Percentiles rank a stretch among this genome's conserved stretches.
Conservation (phyloP, 2,113 vertebrate genomes). For the Hucho hucho region DNA sequence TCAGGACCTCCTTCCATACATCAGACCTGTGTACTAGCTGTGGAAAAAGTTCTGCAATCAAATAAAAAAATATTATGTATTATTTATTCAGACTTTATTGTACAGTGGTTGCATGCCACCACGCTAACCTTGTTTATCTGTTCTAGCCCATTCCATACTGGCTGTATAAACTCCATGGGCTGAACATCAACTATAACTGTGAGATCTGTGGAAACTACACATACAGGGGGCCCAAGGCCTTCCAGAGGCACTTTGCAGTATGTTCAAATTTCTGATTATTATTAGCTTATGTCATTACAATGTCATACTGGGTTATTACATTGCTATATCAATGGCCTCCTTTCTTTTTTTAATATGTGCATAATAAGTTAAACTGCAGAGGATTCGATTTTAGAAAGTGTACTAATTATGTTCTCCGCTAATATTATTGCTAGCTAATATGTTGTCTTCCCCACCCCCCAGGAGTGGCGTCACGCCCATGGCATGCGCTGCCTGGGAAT, state of each 20-base stretch:
- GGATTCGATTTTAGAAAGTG: too few species aligned
- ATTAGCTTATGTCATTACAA: too few species aligned
- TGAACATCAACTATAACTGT: slow-evolving; percentile 99
- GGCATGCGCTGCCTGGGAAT: slow-evolving; percentile 97
- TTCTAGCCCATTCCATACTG: slow-evolving; percentile 94
- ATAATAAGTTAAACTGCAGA: too few species aligned
- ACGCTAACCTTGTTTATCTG: background rate
- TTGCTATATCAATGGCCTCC: too few species aligned
- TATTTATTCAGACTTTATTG: background rate
- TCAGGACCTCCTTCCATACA: slow-evolving; percentile 31
- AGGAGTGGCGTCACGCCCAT: slow-evolving; percentile 98
- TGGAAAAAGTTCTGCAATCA: too few species aligned
- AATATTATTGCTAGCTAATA: too few species aligned
- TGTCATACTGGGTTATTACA: too few species aligned
- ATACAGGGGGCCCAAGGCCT: slow-evolving; percentile 95
- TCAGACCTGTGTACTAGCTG: background rate
- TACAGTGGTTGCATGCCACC: background rate
- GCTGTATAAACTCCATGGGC: slow-evolving; percentile 93
- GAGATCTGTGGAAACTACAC: slow-evolving; percentile 99
- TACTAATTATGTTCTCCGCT: too few species aligned
- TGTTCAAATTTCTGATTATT: slow-evolving; percentile 36
- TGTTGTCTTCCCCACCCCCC: background rate
- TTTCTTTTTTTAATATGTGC: too few species aligned
- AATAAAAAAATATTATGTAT: too few species aligned
- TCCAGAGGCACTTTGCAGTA: slow-evolving; percentile 92